A percentile compares a stretch with the other conserved stretches of the same genome.
phyloP scores from a whole-genome alignment of 2,888 invertebrate genomes.

The Agrochola macilenta region DNA sequence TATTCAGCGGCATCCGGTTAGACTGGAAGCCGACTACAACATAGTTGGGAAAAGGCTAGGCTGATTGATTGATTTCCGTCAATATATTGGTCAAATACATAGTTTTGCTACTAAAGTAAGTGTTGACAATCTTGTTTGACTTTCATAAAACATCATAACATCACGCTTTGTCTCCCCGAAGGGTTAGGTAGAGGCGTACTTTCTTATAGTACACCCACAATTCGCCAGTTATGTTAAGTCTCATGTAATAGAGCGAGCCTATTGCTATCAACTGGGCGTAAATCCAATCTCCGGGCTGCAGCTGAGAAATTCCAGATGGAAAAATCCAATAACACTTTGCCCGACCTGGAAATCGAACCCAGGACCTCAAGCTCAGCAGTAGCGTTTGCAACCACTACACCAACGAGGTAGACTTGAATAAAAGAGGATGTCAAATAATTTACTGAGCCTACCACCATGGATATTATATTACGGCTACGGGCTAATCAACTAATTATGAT shows the following conservation, averaged over 20 bases:
- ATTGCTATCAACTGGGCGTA: too few species aligned
- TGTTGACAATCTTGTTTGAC: too few species aligned
- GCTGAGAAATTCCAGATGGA: too few species aligned
- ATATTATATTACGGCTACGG: constrained; percentile 1
- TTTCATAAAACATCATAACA: too few species aligned
- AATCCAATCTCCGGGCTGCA: background rate
- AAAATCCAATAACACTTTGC: too few species aligned
- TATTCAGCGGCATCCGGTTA: too few species aligned
- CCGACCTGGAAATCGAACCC: too few species aligned
- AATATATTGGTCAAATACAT: constrained; percentile 16
- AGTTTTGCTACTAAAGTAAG: background rate
- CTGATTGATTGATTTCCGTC: too few species aligned
- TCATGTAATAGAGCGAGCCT: background rate
- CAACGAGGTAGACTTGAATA: background rate
- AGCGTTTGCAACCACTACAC: too few species aligned
- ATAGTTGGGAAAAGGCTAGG: too few species aligned
- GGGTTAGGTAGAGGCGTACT: background rate
- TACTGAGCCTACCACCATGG: background rate
- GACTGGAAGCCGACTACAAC: too few species aligned
- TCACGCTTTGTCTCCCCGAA: background rate
- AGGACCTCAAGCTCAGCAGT: too few species aligned
- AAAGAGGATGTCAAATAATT: background rate
- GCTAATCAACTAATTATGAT: constrained; percentile 10
- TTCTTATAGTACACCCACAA: background rate
- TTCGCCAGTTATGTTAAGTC: background rate